Conservation (phyloP, 2,113 vertebrate genomes). For the Poecile atricapillus region DNA sequence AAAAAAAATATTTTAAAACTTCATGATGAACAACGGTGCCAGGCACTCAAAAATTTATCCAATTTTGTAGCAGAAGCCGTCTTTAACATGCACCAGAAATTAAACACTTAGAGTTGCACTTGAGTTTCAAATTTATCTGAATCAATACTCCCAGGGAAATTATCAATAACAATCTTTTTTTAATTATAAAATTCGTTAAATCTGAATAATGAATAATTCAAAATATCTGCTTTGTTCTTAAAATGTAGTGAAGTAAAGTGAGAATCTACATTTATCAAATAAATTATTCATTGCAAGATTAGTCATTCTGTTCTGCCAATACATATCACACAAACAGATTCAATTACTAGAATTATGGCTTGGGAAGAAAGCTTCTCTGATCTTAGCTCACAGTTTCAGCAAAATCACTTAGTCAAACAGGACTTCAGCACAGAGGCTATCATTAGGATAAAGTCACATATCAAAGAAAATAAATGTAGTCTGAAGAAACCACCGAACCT, state of each 20-base stretch:
- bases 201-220: slow-evolving; percentile 15
- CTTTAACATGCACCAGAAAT: background rate
- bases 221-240: background rate
- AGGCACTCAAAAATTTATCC: background rate
- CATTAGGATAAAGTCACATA: background rate
- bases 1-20: background rate
- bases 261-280: slow-evolving; percentile 31
- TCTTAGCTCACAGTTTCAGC: background rate
- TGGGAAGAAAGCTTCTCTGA: background rate
- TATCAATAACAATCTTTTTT: background rate
- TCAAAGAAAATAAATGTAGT: background rate
- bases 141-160: background rate
- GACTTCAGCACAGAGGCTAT: background rate
- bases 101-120: background rate
- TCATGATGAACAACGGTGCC: background rate
- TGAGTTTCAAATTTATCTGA: background rate
- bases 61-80: background rate
- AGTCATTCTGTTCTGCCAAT: slow-evolving; percentile 23
- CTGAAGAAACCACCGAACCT: background rate
- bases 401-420: background rate
- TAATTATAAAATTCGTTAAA: background rate
- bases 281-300: slow-evolving; percentile 40
- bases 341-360: background rate
- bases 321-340: slow-evolving; percentile 19
- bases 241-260: background rate